Base-by-base conservation (phyloP, 92 coral and sea anemone genomes). In the Paramuricea clavata region DNA sequence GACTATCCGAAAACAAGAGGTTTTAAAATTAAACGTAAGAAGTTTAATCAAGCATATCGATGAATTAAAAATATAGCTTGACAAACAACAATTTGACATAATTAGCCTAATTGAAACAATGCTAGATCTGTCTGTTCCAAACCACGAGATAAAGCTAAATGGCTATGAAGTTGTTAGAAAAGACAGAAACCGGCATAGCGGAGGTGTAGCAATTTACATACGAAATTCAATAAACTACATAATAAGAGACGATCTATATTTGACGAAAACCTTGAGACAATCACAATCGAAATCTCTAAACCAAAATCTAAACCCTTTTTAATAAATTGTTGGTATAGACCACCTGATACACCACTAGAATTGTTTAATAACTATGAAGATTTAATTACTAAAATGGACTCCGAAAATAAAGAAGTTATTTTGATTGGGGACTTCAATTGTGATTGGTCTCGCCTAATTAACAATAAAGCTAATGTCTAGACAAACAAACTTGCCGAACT, bases 111-210 rank as follows among this genome's bases (percentile, higher is more conserved):
- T 60, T 34, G 85, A 79, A 79, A 79, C 84, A 49, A 79, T 57
- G 73, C 73, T 79, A 42, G 84, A 79, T 32, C 50, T 43, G 69
- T 59, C 85, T 31, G 54, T 81, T 62, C 35, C 85, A 81, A 42
- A 81, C 36, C 59, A 35, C 54, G 85, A 81, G 54, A 61, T 81
- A 16, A 61, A 61, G 47, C 57, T 79, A 57, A 57, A 27, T 57
- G 84, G 84, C 13, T 79, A 79, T 52, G 84, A 79, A 21, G 44
- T 68, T 43, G 33, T 82, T 7, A 82, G 78, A 39, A 82, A 47
- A 65, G 87, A 82, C 59, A 82, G 86, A 82, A 82, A 81, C 64
- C 76, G 76, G 28, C 86, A 81, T 81, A 60, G 86, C 60, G 86
- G 85, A 33, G 85, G 85, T 33, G 86, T 82, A 65, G 86, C 78